Evolutionary conservation across 2,888 invertebrate species (phyloP), one percentile per base, ranked within the genome.

Genomic region (Oscheius sp.): DNA sequence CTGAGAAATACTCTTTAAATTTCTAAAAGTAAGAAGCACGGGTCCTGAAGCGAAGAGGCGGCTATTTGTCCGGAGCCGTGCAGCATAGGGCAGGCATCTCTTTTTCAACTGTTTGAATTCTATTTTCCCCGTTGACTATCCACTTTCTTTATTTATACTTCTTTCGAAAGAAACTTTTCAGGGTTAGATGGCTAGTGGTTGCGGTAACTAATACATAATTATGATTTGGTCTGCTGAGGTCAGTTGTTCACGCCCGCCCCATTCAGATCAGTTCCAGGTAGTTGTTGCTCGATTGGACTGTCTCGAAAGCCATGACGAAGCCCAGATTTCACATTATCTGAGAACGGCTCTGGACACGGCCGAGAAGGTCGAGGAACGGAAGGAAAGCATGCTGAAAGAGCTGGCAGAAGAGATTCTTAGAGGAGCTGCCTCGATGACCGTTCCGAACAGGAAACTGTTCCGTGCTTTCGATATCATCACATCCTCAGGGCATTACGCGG

Each of bases 251-350:
- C 53, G 32, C 29, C 21, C 29, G 9, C 2, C 10, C 29, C 21
- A 57, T 21, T 29, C 21, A 32, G 7, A 42, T 21, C 57, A 5
- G 29, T 57, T 60, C 37, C 60, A 60, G 60, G 60, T 42, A 42
- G 42, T 42, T 35, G 60, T 37, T 42, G 60, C 60, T 60, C 32
- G 37, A 13, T 60, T 60, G n/a, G 60, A 60, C 37, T 35, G 37
- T 7, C 13, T 35, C 11, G 35, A 60, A n/a, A 60, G 37, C 37
- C 7, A 2, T n/a, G 60, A 60, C 7, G 60, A 60, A 13, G 35
- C 10, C 2, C n/a, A n/a, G n/a, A 29, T 60, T 10, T 60, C 60
- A 11, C 35, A 60, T n/a, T 60, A 33, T 35, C 37, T 60, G 29
- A 21, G 63, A 47, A 10, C n/a, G 11, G n/a, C 11, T 42, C 11